Evolutionary conservation across 37 sponge, comb jelly and placozoan species (phyloP).

Genomic region (Spongilla lacustris): DNA sequence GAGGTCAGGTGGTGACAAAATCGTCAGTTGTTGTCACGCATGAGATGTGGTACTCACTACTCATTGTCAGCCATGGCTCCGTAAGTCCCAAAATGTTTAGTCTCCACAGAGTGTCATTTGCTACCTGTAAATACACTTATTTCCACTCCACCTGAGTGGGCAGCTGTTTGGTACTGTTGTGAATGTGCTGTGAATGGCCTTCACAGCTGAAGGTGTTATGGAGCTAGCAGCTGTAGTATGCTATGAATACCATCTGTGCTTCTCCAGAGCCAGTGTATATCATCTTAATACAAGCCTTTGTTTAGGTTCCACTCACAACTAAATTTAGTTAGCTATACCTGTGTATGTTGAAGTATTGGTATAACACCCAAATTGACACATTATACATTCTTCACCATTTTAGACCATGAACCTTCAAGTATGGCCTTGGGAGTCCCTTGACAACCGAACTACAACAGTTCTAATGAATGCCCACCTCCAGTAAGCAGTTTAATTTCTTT

Average conservation of each 20-base stretch:
- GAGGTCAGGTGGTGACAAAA: neutral
- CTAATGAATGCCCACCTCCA: neutral
- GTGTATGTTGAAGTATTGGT: no score
- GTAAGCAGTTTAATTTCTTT: neutral
- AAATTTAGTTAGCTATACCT: no score
- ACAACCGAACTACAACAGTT: neutral
- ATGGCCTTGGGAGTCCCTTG: neutral
- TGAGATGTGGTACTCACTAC: conserved; percentile 41
- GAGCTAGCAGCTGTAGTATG: neutral
- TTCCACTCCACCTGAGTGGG: neutral
- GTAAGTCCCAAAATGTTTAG: neutral
- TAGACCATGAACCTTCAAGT: neutral
- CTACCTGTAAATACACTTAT: neutral
- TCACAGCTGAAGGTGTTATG: neutral
- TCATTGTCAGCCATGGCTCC: neutral
- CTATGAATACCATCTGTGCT: neutral
- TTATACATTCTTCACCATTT: neutral
- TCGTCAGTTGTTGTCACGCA: neutral
- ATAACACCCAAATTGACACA: no score
- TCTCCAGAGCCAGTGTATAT: neutral
- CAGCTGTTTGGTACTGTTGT: neutral
- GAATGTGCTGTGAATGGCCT: neutral
- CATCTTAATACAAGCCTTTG: neutral
- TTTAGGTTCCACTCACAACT: no score
- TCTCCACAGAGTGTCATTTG: neutral